Base-by-base conservation (phyloP, 2,797 vertebrate species). In the Petrocephalus schoutedeni region DNA sequence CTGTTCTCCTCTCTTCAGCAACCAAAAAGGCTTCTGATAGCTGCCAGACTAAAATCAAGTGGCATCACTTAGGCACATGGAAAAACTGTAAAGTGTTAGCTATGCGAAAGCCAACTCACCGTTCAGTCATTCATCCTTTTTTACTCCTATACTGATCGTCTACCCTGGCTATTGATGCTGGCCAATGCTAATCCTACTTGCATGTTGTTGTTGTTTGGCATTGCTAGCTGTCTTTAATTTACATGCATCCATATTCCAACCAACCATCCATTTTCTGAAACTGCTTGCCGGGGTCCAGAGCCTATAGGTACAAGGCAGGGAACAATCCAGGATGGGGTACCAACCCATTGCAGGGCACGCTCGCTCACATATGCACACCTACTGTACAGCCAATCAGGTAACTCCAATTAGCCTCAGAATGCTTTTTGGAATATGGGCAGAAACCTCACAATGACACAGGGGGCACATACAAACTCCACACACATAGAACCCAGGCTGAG, bases 1-100 rank as follows among this genome's bases (percentile, higher is more conserved):
- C 36, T 86, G 57, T 86, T 86, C 57, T 45, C 85, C 36, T 58
- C 49, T 45, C 51, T 53, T 85, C 41, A 19, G 41, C 57, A 61
- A 53, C 58, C 45, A 83, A 83, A 77, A 59, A 61, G 85, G 45
- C 58, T 64, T 61, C 36, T 64, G 85, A 86, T 86, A 45, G 58
- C 32, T 64, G 85, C 45, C 41, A 51, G 53, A 21, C 85, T 45
- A 49, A 41, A 86, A 41, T 64, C 16, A 21, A 61, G 57, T 49
- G 58, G 16, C 36, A 45, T 58, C 21, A 10, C 85, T 49, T 21
- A 32, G 32, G 84, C 28, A 86, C 53, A 41, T 86, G 84, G 12
- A 56, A 56, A 58, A 56, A 59, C 32, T 56, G 53, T 51, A 54
- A 54, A 85, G 32, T 56, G 32, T 86, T 86, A 58, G 56, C 56